Percentiles rank a stretch among this genome's conserved stretches.
Evolutionary conservation across 2,888 invertebrate genomes (phyloP).

Genomic region (Geophilus truncorum): DNA sequence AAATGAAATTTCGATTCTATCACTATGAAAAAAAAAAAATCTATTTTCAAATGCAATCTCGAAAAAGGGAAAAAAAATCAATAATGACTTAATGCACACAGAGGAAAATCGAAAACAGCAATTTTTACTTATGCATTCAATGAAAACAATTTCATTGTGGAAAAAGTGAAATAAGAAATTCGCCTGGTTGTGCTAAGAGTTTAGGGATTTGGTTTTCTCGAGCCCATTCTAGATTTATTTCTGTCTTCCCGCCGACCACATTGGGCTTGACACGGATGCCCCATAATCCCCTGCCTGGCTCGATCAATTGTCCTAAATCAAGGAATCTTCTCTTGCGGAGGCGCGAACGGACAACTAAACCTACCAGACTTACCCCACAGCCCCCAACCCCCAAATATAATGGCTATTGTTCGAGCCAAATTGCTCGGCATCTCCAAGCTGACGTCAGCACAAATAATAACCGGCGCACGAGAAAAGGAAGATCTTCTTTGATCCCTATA

Average conservation of each 20-base stretch:
- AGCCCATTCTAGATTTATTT: not conserved
- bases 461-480: not conserved
- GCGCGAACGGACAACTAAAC: conserved; percentile 25
- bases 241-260: conserved; percentile 14
- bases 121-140: not conserved
- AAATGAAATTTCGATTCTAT: too few species aligned
- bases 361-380: conserved; percentile 17
- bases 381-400: conserved; percentile 2
- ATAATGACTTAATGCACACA: too few species aligned
- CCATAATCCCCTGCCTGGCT: conserved; percentile 25
- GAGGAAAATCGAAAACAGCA: too few species aligned
- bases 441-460: conserved; percentile 18
- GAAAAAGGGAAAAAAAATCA: too few species aligned
- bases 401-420: conserved; percentile 20
- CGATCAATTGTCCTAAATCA: conserved; percentile 27
- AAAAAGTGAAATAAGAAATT: not conserved
- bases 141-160: not conserved
- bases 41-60: too few species aligned
- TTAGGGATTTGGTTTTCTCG: not conserved
- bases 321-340: not conserved
- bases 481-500: conserved; percentile 6
- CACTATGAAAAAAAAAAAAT: too few species aligned
- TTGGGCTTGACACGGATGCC: conserved; percentile 17
- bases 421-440: conserved; percentile 17
- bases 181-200: not conserved